Conservation (phyloP, 2,797 vertebrate species). For the Sebastolobus alascanus region DNA sequence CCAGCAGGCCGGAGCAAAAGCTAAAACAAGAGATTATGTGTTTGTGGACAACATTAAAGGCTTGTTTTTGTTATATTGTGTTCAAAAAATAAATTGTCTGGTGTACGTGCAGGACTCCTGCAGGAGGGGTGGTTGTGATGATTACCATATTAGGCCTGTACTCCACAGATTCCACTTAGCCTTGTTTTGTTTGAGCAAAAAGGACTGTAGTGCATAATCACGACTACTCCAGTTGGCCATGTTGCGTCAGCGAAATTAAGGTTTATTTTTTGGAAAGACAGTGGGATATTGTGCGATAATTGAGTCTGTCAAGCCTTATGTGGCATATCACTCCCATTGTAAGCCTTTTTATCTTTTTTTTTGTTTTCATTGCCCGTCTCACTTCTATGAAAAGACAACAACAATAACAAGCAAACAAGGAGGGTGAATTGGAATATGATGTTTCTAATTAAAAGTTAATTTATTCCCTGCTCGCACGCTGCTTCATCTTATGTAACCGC, state of each 20-base stretch:
- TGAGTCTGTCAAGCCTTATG: conserved; percentile 9
- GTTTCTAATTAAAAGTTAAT: conserved; percentile 77
- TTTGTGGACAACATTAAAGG: not conserved
- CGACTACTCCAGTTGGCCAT: conserved; percentile 4
- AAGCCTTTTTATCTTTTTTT: not conserved
- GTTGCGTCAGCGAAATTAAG: conserved; percentile 11
- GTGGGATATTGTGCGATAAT: conserved; percentile 27
- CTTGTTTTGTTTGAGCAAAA: conserved; percentile 35
- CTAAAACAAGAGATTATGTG: not conserved
- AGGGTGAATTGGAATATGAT: conserved; percentile 69
- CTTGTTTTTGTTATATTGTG: conserved; percentile 11
- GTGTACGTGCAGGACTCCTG: not conserved
- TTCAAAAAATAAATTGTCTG: not conserved
- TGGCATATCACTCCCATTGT: conserved; percentile 8
- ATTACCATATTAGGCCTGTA: not conserved
- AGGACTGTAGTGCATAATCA: conserved; percentile 9
- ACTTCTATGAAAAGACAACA: conserved; percentile 43
- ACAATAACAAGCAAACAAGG: conserved; percentile 59
- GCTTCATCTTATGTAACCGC: conserved; percentile 64
- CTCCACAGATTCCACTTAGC: conserved; percentile 35
- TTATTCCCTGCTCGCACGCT: conserved; percentile 54
- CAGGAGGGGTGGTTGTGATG: not conserved
- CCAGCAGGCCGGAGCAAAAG: not conserved
- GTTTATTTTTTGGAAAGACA: conserved; percentile 33
- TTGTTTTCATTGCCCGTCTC: conserved; percentile 1